These are phyloP conservation scores for Stichodactyla mertensii DNA, from an alignment of 64 coral and sea anemone species.

Conservation along the genomic window DNA sequence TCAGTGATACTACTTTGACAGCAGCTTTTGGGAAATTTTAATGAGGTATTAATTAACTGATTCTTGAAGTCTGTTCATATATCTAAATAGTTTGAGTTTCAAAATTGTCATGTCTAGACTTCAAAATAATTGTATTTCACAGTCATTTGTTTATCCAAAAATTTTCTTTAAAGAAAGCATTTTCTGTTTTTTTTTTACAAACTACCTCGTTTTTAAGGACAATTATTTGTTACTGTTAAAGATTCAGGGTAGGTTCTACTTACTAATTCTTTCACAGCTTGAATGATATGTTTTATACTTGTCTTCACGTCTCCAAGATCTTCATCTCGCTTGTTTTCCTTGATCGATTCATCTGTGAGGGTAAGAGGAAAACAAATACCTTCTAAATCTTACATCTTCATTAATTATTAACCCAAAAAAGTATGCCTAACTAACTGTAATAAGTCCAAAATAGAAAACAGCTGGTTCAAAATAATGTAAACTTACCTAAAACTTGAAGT, in stretches of 20 bases:
- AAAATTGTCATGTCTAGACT: too few relatives aligned
- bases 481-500: slow-evolving; percentile 74
- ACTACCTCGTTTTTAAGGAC: too few relatives aligned
- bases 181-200: too few relatives aligned
- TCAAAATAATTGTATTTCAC: too few relatives aligned
- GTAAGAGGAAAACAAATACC: neutral
- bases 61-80: too few relatives aligned
- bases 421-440: neutral
- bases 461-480: neutral
- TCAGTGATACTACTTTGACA: neutral
- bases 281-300: slow-evolving; percentile 66
- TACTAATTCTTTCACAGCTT: slow-evolving; percentile 91
- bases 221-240: too few relatives aligned
- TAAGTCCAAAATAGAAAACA: neutral
- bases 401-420: neutral
- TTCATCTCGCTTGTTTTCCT: slow-evolving; percentile 5
- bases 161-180: too few relatives aligned
- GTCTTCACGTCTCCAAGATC: neutral
- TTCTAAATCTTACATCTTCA: neutral
- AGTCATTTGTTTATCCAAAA: too few relatives aligned
- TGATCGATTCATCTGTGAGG: slow-evolving; percentile 13
- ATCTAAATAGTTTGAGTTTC: too few relatives aligned
- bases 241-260: neutral
- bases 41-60: neutral
- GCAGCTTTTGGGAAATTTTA: neutral